Percentiles rank a stretch among this genome's conserved stretches.
Conservation (phyloP, 1,140 invertebrate genomes). For the Latrodectus geometricus region DNA sequence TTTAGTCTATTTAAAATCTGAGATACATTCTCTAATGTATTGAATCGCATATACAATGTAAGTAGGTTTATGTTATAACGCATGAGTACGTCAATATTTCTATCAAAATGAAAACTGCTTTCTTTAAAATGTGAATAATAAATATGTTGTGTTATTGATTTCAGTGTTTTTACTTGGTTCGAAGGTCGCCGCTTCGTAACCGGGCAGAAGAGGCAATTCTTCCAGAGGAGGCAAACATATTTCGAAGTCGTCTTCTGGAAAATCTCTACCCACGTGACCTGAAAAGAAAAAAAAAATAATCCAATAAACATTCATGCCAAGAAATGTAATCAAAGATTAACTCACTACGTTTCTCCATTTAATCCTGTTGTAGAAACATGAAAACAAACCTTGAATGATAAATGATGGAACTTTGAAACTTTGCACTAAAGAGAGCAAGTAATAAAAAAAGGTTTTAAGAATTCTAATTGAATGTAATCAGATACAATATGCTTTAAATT, state of each 20-base stretch:
- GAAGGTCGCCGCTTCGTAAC: slow-evolving; percentile 32
- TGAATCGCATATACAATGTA: no score
- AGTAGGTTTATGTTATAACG: no score
- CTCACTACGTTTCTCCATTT: not conserved
- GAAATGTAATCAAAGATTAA: not conserved
- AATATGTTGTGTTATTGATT: no score
- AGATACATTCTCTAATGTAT: no score
- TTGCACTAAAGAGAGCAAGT: not conserved
- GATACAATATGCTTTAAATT: no score
- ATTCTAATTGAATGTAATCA: no score
- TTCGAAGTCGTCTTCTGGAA: slow-evolving; percentile 20
- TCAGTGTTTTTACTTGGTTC: not conserved
- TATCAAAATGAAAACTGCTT: no score
- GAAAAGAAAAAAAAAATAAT: not conserved
- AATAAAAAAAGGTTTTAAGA: not conserved
- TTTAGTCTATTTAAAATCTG: no score
- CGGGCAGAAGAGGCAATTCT: slow-evolving; percentile 15
- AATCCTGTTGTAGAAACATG: not conserved
- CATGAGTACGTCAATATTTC: no score
- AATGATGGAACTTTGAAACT: not conserved
- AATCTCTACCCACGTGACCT: slow-evolving; percentile 27
- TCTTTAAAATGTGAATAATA: no score
- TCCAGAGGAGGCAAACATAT: slow-evolving; percentile 27
- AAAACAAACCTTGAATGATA: not conserved
- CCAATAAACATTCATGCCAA: not conserved